Evolutionary conservation across 1,140 invertebrate species (phyloP).

Genomic region (Drosophila ogumai): DNA sequence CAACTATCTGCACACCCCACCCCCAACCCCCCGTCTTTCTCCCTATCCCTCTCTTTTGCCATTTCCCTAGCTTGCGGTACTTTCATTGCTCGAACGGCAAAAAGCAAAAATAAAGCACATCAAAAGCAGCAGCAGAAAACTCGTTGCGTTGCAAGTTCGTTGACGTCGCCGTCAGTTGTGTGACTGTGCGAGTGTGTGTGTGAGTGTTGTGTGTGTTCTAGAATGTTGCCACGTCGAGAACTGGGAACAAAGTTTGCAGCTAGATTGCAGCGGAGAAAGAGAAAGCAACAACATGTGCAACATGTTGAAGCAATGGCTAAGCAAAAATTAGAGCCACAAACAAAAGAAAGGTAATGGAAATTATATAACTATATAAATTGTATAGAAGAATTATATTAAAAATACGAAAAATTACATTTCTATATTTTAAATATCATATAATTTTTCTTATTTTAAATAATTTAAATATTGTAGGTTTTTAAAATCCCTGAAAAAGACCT

Average conservation of each 20-base stretch:
- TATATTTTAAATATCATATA: too few species aligned
- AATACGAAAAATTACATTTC: neutral
- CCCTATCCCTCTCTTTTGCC: constrained; percentile 17
- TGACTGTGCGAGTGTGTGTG: constrained; percentile 2
- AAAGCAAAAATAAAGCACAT: constrained; percentile 38
- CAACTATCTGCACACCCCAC: constrained; percentile 38
- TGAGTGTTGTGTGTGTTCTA: constrained; percentile 45
- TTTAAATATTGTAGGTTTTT: neutral
- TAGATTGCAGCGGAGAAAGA: constrained; percentile 68
- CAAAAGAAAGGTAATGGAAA: neutral
- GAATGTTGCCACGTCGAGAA: constrained; percentile 57
- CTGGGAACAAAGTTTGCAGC: constrained; percentile 35
- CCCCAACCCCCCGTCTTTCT: neutral
- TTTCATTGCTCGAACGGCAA: constrained; percentile 77
- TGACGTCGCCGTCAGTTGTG: constrained; percentile 45
- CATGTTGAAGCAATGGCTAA: constrained; percentile 40
- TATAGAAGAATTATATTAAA: neutral
- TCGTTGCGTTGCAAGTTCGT: constrained; percentile 68
- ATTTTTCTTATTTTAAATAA: too few species aligned
- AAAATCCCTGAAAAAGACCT: neutral
- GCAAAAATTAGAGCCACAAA: neutral
- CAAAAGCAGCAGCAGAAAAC: constrained; percentile 39
- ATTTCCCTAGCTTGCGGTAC: constrained; percentile 72
- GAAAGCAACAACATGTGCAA: constrained; percentile 66
- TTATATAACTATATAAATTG: neutral